A percentile compares a stretch with the other conserved stretches of the same genome.
phyloP scores from a whole-genome alignment of 2,888 invertebrate genomes.

The Pachliopta kotzebuea region DNA sequence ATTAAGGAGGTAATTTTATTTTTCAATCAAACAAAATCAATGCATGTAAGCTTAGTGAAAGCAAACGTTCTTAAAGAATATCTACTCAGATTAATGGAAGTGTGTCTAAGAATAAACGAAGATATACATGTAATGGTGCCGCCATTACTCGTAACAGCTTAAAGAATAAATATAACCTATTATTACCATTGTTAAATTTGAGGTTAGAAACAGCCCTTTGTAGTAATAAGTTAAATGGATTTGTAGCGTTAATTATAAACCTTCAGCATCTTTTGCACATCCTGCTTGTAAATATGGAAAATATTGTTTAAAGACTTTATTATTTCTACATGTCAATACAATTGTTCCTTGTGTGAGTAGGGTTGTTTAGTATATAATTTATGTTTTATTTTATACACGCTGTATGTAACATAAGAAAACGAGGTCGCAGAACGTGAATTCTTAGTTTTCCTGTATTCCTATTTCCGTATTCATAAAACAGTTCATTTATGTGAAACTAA shows the following conservation, averaged over 20 bases:
- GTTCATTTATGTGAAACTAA: slow-evolving; percentile 4
- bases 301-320: not conserved
- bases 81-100: no score
- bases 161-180: no score
- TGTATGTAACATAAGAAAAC: slow-evolving; percentile 24
- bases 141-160: no score
- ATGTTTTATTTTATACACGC: slow-evolving; percentile 7
- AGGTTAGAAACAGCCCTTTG: no score
- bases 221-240: not conserved
- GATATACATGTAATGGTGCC: no score
- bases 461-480: slow-evolving; percentile 2
- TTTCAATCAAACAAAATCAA: no score
- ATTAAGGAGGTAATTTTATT: no score
- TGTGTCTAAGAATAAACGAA: no score
- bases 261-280: not conserved
- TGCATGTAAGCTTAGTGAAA: no score
- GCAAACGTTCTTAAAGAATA: no score
- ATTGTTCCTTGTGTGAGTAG: not conserved
- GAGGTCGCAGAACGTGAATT: slow-evolving; percentile 19
- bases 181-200: no score
- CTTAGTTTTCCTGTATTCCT: slow-evolving; percentile 19
- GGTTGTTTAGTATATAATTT: slow-evolving; percentile 3
- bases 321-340: not conserved
- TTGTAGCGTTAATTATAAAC: not conserved
- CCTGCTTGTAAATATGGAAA: not conserved